Evolutionary conservation across 2,113 vertebrate species (phyloP), one percentile per base, ranked within the genome.

Genomic region (Scomber scombrus): DNA sequence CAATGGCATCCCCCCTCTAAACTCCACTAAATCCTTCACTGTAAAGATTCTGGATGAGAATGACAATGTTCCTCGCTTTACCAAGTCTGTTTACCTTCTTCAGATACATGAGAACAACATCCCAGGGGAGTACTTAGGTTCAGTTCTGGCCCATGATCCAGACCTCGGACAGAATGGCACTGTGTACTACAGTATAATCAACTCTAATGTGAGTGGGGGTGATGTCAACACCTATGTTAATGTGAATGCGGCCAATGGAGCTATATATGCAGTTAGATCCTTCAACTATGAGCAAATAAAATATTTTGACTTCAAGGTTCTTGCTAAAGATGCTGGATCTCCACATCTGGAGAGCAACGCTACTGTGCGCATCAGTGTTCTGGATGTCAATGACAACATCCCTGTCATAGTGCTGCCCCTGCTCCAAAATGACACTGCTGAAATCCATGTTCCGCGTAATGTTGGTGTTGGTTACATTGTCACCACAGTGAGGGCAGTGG

Each of bases 221-320:
- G 99, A 98, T 80, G 97, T 99, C 77, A 98, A 97, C 90, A 99
- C 98, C 5, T 99, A 98, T 0, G 98, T 99, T 34, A 99, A 98
- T 0, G 97, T 99, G 54, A 99, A 99, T 81, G 98, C 98, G 50
- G 97, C 98, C 26, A 99, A 99, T 55, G 98, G 98, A 77, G 98
- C 98, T 89, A 98, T 99, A 63, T 99, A 99, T 0, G 98, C 98
- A 5, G 94, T 99, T 72, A 95, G 98, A 77, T 98, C 98, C 76
- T 99, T 99, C 78, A 99, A 99, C 92, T 99, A 99, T 0, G 98
- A 99, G 71, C 98, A 99, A 85, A 98, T 98, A 34, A 99, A 99
- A 62, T 97, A 97, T 71, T 99, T 99, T 80, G 98, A 99, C 88
- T 99, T 99, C 75, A 98, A 98, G 0, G 97, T 99, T 49, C 93